Percentiles rank a stretch among this genome's conserved stretches.
These are phyloP conservation scores for Baronia brevicornis DNA, from an alignment of 2,888 invertebrate species.

Conservation along the genomic window DNA sequence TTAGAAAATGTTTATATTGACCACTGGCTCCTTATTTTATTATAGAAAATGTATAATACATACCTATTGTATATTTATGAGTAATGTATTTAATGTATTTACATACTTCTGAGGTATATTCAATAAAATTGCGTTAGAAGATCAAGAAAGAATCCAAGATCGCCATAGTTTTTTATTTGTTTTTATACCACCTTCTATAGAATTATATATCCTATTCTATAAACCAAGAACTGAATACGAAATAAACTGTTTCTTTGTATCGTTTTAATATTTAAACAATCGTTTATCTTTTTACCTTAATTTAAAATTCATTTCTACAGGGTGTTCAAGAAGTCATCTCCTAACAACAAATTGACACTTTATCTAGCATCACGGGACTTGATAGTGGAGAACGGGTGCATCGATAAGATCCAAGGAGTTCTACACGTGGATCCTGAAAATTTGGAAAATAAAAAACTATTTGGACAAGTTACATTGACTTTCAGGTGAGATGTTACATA, in stretches of 20 bases:
- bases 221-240: no score
- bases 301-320: constrained; percentile 43
- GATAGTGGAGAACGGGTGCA: constrained; percentile 81
- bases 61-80: no score
- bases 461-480: constrained; percentile 90
- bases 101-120: no score
- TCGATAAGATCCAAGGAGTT: constrained; percentile 91
- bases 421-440: constrained; percentile 93
- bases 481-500: constrained; percentile 82
- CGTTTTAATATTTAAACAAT: constrained; percentile 1
- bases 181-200: no score
- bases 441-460: constrained; percentile 83
- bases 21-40: no score
- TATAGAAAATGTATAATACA: no score
- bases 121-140: no score
- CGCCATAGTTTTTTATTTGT: no score
- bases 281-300: not conserved
- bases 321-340: constrained; percentile 91
- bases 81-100: no score
- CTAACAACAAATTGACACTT: constrained; percentile 88
- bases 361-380: constrained; percentile 89
- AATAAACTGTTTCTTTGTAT: not conserved
- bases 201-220: no score
- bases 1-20: no score
- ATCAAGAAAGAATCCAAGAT: no score